Evolutionary conservation across 2,113 vertebrate species (phyloP), one percentile per base, ranked within the genome.

Genomic region (Mobula hypostoma): DNA sequence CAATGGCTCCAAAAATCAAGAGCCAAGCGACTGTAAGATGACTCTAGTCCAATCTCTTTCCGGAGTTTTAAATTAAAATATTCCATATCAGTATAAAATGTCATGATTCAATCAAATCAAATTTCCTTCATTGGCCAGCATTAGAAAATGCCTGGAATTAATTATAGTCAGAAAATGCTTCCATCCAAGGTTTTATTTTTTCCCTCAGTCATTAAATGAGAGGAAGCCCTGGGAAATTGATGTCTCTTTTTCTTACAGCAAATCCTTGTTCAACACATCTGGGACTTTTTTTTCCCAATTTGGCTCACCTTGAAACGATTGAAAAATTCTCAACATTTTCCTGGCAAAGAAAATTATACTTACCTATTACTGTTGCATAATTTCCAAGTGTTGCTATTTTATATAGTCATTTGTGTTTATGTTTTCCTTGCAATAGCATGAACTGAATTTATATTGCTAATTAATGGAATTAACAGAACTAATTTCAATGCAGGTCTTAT

Each of bases 161-260:
- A 63, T 32, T 88, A 29, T 24, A 29, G 27, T 58, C 80, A 0
- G 27, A 63, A n/a, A 12, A 11, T 63, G 5, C 27, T 63, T 29
- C 80, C 27, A 48, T 83, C 80, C 80, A 83, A 56, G 6, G 77
- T 36, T 36, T 79, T 11, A 79, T 63, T 66, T 66, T 66, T 66
- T 88, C n/a, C 85, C 58, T 63, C 27, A 88, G 29, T 88, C 58
- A n/a, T 88, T n/a, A 63, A 66, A n/a, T 88, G 85, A n/a, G 58
- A 88, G 15, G 29, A 88, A 88, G 29, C 85, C 63, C 58, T 66
- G 27, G 11, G 29, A 88, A 14, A 63, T 66, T 88, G 58, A 27
- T 88, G 14, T 2, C 29, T 24, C 24, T n/a, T 32, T 66, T 32
- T 79, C n/a, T 36, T 36, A 2, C 77, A 79, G 77, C n/a, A 2